Evolutionary conservation across 2,797 vertebrate species (phyloP).

Genomic region (Pachyuromys duprasi): DNA sequence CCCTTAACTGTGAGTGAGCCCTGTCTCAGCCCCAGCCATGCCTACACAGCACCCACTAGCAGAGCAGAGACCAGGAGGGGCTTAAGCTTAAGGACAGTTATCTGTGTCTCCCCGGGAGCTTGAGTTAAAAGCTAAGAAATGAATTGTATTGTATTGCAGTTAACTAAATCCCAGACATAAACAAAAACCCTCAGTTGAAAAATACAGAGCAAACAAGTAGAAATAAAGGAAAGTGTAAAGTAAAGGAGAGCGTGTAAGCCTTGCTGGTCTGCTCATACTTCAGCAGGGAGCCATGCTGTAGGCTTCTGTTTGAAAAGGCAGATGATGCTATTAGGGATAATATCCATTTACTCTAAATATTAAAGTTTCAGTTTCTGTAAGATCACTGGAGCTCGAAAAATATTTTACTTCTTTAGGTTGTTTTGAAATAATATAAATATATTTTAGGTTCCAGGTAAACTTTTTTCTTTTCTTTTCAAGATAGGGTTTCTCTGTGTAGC

Average conservation of each 20-base stretch:
- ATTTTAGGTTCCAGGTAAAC: slow-evolving; percentile 17
- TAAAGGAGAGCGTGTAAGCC: not conserved
- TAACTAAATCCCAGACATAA: not conserved
- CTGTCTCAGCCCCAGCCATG: not conserved
- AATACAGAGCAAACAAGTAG: slow-evolving; percentile 1
- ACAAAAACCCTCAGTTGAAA: not conserved
- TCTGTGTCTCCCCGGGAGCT: not conserved
- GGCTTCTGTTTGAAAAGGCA: slow-evolving; percentile 20
- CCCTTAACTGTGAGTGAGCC: not conserved
- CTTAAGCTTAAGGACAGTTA: not conserved
- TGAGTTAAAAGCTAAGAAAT: not conserved
- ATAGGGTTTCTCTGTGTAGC: not conserved
- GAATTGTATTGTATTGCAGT: not conserved
- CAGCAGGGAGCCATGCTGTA: not conserved
- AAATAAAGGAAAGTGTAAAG: not conserved
- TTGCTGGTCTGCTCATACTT: not conserved
- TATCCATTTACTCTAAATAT: not conserved
- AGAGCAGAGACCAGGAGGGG: not conserved
- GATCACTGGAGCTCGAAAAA: slow-evolving; percentile 35
- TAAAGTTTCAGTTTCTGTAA: slow-evolving; percentile 31
- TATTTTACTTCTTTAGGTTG: slow-evolving; percentile 35
- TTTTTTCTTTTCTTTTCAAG: not conserved
- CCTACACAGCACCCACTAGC: not conserved
- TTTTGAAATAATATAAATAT: slow-evolving; percentile 46
- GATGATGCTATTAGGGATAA: not conserved